phyloP scores from a whole-genome alignment of 2,113 vertebrate species.

The Archilochus colubris region DNA sequence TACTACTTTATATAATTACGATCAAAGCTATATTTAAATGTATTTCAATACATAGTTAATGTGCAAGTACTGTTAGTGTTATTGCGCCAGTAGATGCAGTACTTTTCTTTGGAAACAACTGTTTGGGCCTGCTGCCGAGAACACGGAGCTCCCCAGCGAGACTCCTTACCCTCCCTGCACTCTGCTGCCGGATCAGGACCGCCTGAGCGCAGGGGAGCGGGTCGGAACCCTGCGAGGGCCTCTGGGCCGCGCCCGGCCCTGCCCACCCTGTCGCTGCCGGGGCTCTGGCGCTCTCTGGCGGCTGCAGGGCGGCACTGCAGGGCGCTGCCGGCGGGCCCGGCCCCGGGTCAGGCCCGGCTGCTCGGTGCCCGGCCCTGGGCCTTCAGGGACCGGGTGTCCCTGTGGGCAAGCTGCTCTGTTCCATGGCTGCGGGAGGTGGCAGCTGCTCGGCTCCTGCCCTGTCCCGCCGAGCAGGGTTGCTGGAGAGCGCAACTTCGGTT shows the following conservation, averaged over 20 bases:
- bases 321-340: not conserved
- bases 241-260: not conserved
- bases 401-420: rapidly evolving
- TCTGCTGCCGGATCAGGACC: not conserved
- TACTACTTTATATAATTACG: not conserved
- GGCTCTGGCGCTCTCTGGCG: not conserved
- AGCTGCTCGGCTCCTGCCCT: not conserved
- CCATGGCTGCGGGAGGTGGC: not conserved
- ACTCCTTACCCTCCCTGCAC: rapidly evolving
- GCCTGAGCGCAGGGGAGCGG: too few species aligned
- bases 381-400: too few species aligned
- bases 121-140: not conserved
- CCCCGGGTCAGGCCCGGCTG: not conserved
- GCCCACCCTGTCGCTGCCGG: not conserved
- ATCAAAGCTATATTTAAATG: not conserved
- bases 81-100: rapidly evolving
- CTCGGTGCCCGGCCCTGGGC: too few species aligned
- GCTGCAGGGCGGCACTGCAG: not conserved
- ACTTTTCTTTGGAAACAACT: rapidly evolving
- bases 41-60: not conserved
- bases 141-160: too few species aligned
- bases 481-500: not conserved
- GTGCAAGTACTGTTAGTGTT: rapidly evolving
- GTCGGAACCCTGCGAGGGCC: too few species aligned
- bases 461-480: not conserved